phyloP scores from a whole-genome alignment of 2,797 vertebrate species.

The Gymnodraco acuticeps region DNA sequence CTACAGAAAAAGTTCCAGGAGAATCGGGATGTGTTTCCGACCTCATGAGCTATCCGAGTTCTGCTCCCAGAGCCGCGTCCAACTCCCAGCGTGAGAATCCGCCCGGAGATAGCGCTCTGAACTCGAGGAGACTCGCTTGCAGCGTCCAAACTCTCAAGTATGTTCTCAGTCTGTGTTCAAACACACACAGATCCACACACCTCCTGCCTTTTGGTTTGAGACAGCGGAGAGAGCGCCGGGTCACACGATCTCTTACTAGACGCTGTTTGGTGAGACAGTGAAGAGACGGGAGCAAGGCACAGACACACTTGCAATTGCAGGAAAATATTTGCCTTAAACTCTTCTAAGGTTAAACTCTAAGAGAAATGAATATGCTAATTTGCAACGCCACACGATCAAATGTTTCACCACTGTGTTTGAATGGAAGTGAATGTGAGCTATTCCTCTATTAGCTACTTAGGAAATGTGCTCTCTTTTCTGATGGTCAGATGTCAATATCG shows the following conservation, averaged over 20 bases:
- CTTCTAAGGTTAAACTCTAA: too few species aligned
- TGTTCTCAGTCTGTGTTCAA: constrained; percentile 49
- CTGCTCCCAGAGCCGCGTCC: constrained; percentile 81
- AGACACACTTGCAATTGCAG: too few species aligned
- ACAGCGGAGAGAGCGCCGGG: constrained; percentile 33
- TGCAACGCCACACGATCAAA: too few species aligned
- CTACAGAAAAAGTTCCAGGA: constrained; percentile 82
- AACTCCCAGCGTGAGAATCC: constrained; percentile 86
- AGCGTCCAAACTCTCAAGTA: constrained; percentile 60
- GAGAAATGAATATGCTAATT: too few species aligned
- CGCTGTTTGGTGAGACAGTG: constrained; percentile 44
- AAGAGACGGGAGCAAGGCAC: constrained; percentile 38
- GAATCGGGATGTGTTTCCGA: constrained; percentile 83
- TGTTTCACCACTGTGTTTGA: too few species aligned
- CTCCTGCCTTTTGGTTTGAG: constrained; percentile 29
- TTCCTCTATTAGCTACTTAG: too few species aligned
- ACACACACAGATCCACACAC: constrained; percentile 61
- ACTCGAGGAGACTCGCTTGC: constrained; percentile 49
- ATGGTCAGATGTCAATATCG: too few species aligned
- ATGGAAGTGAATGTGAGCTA: too few species aligned
- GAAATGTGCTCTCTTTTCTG: too few species aligned
- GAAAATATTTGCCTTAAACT: too few species aligned
- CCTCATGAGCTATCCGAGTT: constrained; percentile 82
- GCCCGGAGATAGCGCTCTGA: constrained; percentile 58
- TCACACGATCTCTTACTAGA: constrained; percentile 54